phyloP scores from a whole-genome alignment of 2,888 invertebrate genomes.

The Melanophora roralis region DNA sequence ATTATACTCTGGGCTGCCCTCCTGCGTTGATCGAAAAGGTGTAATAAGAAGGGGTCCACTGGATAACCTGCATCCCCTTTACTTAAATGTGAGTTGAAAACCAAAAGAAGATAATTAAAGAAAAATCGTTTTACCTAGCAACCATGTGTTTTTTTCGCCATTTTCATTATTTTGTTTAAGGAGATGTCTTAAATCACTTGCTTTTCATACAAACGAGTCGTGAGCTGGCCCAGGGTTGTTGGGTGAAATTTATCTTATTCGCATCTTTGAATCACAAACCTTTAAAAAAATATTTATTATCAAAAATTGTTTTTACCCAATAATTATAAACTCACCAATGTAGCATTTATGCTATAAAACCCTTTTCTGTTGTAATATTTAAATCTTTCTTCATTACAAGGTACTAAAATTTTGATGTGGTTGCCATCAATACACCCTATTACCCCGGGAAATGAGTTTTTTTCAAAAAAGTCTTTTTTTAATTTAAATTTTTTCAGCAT shows the following conservation, averaged over 20 bases:
- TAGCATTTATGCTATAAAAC: not conserved
- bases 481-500: constrained; percentile 3
- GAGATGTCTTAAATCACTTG: not conserved
- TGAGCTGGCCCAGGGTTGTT: not conserved
- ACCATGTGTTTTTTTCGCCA: not conserved
- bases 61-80: not conserved
- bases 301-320: not conserved
- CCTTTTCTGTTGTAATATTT: constrained; percentile 1
- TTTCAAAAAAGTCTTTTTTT: not conserved
- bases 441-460: not conserved
- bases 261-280: too few species aligned
- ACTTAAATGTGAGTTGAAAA: not conserved
- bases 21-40: not conserved
- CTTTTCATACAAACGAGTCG: not conserved
- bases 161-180: not conserved
- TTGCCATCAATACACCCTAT: constrained; percentile 13
- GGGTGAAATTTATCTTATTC: constrained; percentile 4
- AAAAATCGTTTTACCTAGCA: too few species aligned
- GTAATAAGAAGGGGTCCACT: not conserved
- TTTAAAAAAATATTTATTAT: not conserved
- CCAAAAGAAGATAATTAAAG: not conserved
- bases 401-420: not conserved
- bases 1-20: not conserved
- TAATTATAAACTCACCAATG: not conserved
- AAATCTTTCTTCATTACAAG: not conserved